These are phyloP conservation scores for Fundulus diaphanus DNA, from an alignment of 2,797 vertebrate species.

Conservation along the genomic window DNA sequence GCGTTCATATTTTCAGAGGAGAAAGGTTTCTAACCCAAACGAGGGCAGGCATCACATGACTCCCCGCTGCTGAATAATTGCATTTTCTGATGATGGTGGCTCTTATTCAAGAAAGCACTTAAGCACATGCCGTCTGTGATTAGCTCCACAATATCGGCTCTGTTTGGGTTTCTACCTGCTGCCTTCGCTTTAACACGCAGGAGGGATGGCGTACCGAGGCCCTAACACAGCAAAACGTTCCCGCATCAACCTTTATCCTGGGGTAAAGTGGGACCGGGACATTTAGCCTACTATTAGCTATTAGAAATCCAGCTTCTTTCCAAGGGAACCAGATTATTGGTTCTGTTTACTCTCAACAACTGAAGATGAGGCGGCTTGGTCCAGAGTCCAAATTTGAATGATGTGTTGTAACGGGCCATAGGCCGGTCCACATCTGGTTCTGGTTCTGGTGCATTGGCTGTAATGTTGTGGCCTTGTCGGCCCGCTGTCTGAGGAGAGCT, in stretches of 20 bases:
- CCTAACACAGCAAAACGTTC: background rate
- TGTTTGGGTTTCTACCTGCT: conserved; percentile 60
- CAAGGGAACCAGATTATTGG: background rate
- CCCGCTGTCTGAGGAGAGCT: background rate
- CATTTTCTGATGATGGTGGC: conserved; percentile 73
- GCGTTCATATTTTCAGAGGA: conserved; percentile 10
- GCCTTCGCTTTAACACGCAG: conserved; percentile 2
- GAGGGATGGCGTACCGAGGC: background rate
- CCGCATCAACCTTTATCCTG: background rate
- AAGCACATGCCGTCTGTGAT: conserved; percentile 81
- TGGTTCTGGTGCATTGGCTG: background rate
- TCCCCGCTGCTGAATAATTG: conserved; percentile 62
- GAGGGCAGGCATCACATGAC: conserved; percentile 76
- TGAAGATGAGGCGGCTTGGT: conserved; percentile 11
- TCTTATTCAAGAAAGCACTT: conserved; percentile 67
- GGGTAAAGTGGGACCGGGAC: too few species aligned
- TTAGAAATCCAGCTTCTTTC: background rate
- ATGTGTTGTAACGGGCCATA: conserved; percentile 7
- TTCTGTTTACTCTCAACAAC: conserved; percentile 9
- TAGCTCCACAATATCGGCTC: conserved; percentile 77
- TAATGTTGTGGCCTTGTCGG: background rate
- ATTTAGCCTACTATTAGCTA: too few species aligned
- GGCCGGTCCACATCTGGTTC: conserved; percentile 5
- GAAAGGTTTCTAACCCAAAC: conserved; percentile 32
- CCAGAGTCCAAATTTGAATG: conserved; percentile 6